phyloP scores from a whole-genome alignment of 1,140 invertebrate species.

The Penaeus chinensis region DNA sequence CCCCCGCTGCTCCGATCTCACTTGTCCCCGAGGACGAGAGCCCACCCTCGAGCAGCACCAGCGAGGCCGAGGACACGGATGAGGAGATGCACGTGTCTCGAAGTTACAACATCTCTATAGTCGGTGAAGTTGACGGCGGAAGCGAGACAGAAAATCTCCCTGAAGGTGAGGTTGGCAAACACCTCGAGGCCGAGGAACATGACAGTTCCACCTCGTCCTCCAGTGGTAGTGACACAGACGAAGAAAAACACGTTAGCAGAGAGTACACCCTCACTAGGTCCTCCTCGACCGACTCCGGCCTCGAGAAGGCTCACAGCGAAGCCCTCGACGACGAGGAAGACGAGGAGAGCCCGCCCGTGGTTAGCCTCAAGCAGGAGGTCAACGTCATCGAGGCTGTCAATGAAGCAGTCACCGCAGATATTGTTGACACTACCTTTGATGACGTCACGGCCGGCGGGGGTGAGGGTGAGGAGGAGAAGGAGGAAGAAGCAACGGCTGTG shows the following conservation, averaged over 20 bases:
- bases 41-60: conserved; percentile 45
- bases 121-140: conserved; percentile 20
- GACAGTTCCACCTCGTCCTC: conserved; percentile 48
- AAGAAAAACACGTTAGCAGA: conserved; percentile 60
- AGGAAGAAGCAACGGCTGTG: conserved; percentile 18
- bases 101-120: conserved; percentile 34
- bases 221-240: conserved; percentile 59
- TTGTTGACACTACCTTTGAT: neutral
- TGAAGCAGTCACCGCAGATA: neutral
- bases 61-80: conserved; percentile 59
- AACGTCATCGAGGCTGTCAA: neutral
- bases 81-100: conserved; percentile 56
- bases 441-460: neutral
- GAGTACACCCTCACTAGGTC: conserved; percentile 56
- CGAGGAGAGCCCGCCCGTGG: neutral
- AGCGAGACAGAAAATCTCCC: conserved; percentile 24
- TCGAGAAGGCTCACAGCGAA: conserved; percentile 16
- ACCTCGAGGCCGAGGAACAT: conserved; percentile 19
- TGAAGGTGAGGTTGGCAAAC: conserved; percentile 8
- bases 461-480: neutral
- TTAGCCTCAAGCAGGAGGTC: neutral
- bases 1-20: neutral
- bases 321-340: conserved; percentile 7
- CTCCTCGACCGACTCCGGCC: conserved; percentile 51
- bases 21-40: neutral